Evolutionary conservation across 2,113 vertebrate species (phyloP).

Genomic region (Megaceryle maxima): DNA sequence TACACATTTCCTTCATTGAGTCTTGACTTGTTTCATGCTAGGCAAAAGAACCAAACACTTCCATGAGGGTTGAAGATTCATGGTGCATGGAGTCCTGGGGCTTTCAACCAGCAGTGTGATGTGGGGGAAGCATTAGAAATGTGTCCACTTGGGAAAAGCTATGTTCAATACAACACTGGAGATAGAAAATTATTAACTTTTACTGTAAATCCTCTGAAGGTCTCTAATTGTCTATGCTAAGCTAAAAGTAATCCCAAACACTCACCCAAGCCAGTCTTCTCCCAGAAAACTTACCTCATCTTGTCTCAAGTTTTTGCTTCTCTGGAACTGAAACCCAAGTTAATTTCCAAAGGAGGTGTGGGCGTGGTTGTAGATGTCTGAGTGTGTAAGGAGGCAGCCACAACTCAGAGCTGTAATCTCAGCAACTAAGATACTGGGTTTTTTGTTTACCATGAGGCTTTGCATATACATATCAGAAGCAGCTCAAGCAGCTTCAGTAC

Average conservation of each 20-base stretch:
- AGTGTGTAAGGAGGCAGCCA: slow-evolving; percentile 8
- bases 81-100: neutral
- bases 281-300: neutral
- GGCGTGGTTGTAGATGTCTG: neutral
- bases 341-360: neutral
- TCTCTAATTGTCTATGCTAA: neutral
- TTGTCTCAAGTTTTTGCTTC: neutral
- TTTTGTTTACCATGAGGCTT: neutral
- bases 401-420: slow-evolving; percentile 35
- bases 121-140: neutral
- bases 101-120: neutral
- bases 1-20: neutral
- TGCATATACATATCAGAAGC: neutral
- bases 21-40: neutral
- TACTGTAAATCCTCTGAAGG: neutral
- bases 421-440: neutral
- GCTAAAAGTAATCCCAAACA: neutral
- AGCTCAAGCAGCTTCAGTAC: neutral
- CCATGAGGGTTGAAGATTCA: neutral
- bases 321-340: neutral
- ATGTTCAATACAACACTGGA: neutral
- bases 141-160: neutral
- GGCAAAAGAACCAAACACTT: neutral
- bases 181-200: neutral
- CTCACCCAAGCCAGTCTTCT: neutral